phyloP scores from a whole-genome alignment of 2,113 vertebrate genomes.

The Saguinus midas region DNA sequence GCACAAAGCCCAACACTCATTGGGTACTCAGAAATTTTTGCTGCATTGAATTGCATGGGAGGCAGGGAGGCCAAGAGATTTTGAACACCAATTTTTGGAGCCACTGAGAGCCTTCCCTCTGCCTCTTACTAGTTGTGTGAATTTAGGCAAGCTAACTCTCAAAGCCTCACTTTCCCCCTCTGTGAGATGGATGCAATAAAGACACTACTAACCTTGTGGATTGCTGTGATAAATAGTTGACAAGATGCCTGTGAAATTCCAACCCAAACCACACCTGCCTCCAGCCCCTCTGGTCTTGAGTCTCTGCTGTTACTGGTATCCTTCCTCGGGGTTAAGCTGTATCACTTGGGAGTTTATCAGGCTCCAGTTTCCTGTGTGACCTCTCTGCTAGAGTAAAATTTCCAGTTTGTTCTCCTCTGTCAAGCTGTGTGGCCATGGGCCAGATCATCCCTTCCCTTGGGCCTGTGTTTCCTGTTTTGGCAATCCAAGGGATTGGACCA shows the following conservation, averaged over 20 bases:
- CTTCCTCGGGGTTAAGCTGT: not conserved
- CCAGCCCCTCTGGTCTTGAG: not conserved
- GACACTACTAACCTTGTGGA: not conserved
- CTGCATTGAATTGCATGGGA: not conserved
- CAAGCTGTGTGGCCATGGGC: not conserved
- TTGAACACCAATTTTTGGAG: not conserved
- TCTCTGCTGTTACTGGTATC: not conserved
- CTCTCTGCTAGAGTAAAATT: not conserved
- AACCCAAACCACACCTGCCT: not conserved
- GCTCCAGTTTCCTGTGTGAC: constrained; percentile 33
- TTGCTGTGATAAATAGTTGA: not conserved
- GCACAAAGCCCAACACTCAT: not conserved
- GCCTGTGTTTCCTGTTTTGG: constrained; percentile 30
- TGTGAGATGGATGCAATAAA: not conserved
- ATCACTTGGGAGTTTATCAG: not conserved
- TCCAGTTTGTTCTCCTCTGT: not conserved
- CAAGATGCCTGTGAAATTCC: not conserved
- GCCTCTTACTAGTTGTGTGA: not conserved
- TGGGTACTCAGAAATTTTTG: not conserved
- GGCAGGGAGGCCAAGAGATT: not conserved
- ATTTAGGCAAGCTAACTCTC: not conserved
- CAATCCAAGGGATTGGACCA: not conserved
- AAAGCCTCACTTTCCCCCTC: not conserved
- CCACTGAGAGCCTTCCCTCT: not conserved
- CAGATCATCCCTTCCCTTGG: constrained; percentile 12